Evolutionary conservation across 2,888 invertebrate genomes (phyloP), one percentile per base, ranked within the genome.

Genomic region (Drosophila gaucha): DNA sequence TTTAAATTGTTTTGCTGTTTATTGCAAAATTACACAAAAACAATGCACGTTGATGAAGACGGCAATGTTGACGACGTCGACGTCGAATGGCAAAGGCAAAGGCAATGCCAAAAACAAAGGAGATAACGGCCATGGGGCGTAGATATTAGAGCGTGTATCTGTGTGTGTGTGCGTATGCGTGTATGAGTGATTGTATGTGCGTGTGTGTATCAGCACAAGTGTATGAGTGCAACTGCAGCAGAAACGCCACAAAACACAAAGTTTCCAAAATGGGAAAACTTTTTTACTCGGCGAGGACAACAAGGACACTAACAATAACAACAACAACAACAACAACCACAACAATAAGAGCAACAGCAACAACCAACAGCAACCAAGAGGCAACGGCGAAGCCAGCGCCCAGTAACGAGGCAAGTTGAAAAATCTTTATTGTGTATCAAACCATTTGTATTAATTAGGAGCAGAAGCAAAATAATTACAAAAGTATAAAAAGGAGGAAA

Each of bases 361-460:
- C 6, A 38, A 6, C 38, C 1, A 39, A 14, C 6, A 39, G 39
- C 43, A 44, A 30, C 22, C 39, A 22, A 18, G 6, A 26, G 41
- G 8, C 33, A 39, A 30, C 18, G 12, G 18, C 46, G 39, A 24
- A 36, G 39, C 54, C 59, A 74, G 63, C 52, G 46, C 36, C 72
- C 74, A 80, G 86, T 82, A 84, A 86, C 88, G 75, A 87, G 83
- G 46, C 88, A 87, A 84, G 88, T 84, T 84, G 86, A 84, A 86
- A 85, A 88, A 84, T 88, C 87, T 86, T 86, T 86, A 86, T 88
- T 86, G 85, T 88, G 79, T 86, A 86, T 88, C 85, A 88, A 85
- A 89, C 89, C 90, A 89, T 89, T 89, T 89, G 89, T 89, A 90
- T 89, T 89, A 89, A 89, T 89, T 89, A 89, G 89, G 90, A 89